Conservation (phyloP, 2,797 vertebrate species). For the Bucorvus abyssinicus region DNA sequence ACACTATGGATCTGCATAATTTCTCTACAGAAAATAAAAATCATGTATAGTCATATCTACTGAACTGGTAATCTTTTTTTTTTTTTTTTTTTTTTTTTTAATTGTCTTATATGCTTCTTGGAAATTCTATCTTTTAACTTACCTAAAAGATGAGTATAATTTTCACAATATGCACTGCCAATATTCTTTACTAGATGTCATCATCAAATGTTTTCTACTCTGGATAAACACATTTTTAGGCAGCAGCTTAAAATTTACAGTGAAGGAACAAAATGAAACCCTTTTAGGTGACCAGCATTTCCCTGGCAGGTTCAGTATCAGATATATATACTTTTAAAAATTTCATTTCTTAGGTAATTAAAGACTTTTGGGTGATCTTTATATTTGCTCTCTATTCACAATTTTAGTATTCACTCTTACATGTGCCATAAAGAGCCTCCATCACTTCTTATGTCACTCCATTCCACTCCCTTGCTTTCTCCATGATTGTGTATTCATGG, state of each 20-base stretch:
- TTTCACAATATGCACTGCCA: not conserved
- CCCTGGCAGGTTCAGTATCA: not conserved
- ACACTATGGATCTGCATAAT: not conserved
- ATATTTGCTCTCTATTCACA: not conserved
- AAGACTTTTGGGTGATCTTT: not conserved
- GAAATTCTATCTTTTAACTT: not conserved
- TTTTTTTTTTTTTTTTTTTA: not conserved
- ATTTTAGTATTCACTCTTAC: not conserved
- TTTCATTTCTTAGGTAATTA: not conserved
- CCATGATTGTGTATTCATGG: accelerated
- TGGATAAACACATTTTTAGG: not conserved
- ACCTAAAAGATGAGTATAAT: not conserved
- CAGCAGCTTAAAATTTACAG: not conserved
- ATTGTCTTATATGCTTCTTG: not conserved
- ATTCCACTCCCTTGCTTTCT: not conserved
- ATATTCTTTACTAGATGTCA: not conserved
- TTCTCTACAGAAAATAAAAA: not conserved
- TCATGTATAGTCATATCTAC: not conserved
- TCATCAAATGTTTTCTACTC: not conserved
- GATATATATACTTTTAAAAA: accelerated
- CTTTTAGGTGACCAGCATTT: not conserved
- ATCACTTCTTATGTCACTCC: not conserved
- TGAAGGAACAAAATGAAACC: not conserved
- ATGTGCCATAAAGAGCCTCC: not conserved
- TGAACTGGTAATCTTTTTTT: not conserved